Percentiles rank a stretch among this genome's conserved stretches.
Conservation (phyloP, 2,113 vertebrate genomes). For the Tapirus terrestris region DNA sequence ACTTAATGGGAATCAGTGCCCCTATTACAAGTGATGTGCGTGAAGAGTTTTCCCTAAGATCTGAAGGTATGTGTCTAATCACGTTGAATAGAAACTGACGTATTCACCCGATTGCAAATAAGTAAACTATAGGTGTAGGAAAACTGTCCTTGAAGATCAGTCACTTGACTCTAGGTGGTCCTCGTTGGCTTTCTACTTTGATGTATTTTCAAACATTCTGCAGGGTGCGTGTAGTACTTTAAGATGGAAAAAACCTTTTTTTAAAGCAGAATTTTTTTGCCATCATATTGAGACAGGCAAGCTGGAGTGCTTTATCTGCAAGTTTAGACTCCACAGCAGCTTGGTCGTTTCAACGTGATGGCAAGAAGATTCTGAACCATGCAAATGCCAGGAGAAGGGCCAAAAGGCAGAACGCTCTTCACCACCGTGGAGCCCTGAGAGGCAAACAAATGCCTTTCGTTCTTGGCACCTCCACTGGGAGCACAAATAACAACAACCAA, state of each 20-base stretch:
- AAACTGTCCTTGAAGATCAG: not conserved
- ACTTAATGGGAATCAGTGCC: not conserved
- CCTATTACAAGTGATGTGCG: not conserved
- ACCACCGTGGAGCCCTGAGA: rapidly evolving
- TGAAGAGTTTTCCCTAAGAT: not conserved
- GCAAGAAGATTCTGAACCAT: conserved; percentile 50
- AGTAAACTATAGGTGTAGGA: not conserved
- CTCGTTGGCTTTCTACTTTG: not conserved
- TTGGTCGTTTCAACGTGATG: conserved; percentile 54
- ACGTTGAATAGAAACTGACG: not conserved
- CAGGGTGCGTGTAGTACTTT: not conserved
- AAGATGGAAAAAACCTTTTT: not conserved
- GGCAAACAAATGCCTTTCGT: not conserved
- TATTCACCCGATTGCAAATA: not conserved
- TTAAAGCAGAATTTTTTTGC: not conserved
- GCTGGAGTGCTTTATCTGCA: conserved; percentile 57
- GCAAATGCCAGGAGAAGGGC: conserved; percentile 67
- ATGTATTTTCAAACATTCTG: conserved; percentile 1
- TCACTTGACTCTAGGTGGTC: not conserved
- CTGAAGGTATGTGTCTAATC: not conserved
- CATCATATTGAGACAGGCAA: conserved; percentile 51
- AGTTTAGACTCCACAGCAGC: conserved; percentile 37
- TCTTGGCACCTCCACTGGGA: not conserved
- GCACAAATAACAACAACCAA: not conserved
- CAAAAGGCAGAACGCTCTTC: conserved; percentile 11